Conservation (phyloP, 2,797 vertebrate species). For the Agapornis canus region DNA sequence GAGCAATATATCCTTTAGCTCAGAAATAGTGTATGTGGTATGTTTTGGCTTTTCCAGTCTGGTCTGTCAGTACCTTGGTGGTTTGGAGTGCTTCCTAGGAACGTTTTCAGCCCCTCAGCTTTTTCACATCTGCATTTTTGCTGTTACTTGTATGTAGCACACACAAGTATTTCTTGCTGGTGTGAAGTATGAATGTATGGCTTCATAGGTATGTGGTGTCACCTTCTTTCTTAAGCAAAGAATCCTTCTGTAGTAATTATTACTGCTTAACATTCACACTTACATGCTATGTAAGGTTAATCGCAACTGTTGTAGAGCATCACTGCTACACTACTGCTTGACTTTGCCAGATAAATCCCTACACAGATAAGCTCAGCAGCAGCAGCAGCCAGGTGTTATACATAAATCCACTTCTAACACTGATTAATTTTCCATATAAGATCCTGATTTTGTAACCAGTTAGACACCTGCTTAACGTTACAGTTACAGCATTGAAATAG, state of each 20-base stretch:
- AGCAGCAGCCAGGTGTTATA: conserved; percentile 36
- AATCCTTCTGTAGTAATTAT: background rate
- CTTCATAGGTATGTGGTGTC: accelerated
- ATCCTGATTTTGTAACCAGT: background rate
- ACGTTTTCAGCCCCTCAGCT: background rate
- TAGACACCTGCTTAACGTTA: conserved; percentile 1
- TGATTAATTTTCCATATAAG: conserved; percentile 32
- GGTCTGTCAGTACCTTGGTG: background rate
- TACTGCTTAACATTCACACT: background rate
- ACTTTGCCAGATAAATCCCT: background rate
- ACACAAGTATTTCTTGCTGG: background rate
- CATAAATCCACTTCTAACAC: conserved; percentile 7
- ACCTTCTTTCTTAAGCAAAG: background rate
- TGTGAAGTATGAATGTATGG: background rate
- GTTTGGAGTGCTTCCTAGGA: background rate
- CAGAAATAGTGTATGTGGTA: background rate
- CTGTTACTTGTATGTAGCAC: background rate
- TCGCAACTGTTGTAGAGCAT: background rate
- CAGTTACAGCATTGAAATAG: background rate
- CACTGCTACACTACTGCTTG: background rate
- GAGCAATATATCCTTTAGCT: background rate
- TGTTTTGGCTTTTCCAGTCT: background rate
- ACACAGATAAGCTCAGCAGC: background rate
- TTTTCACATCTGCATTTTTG: background rate
- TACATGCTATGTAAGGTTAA: background rate